Conservation (phyloP, 2,888 invertebrate genomes). For the Phortica magna region DNA sequence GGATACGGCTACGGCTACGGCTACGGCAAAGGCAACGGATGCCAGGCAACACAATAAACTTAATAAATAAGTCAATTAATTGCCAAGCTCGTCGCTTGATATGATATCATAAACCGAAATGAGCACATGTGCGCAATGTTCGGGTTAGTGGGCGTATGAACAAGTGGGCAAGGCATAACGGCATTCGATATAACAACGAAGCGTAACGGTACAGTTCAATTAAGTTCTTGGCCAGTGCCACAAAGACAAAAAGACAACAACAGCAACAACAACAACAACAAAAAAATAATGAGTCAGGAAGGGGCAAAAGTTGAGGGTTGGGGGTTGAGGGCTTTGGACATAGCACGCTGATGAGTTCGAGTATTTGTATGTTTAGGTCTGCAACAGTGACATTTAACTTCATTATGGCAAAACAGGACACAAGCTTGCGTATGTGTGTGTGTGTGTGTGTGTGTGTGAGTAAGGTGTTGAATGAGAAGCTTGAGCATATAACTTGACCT, state of each 20-base stretch:
- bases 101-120: constrained; percentile 54
- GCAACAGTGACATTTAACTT: too few relatives aligned
- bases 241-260: neutral
- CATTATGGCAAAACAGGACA: too few relatives aligned
- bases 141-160: neutral
- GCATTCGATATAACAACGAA: neutral
- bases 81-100: constrained; percentile 57
- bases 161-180: neutral
- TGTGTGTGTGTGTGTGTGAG: neutral
- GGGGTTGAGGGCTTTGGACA: too few relatives aligned
- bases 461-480: neutral
- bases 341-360: too few relatives aligned
- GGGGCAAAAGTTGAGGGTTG: too few relatives aligned
- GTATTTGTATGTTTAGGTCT: too few relatives aligned
- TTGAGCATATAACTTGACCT: too few relatives aligned
- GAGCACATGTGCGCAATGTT: neutral
- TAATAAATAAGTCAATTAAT: constrained; percentile 72
- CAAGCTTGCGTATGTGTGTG: neutral
- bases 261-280: neutral
- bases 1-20: too few relatives aligned
- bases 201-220: neutral
- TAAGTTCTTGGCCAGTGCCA: neutral
- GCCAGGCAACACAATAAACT: constrained; percentile 62
- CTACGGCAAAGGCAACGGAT: too few relatives aligned
- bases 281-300: neutral